A percentile compares a stretch with the other conserved stretches of the same genome.
phyloP scores from a whole-genome alignment of 2,797 vertebrate genomes.

The Nothura maculosa region DNA sequence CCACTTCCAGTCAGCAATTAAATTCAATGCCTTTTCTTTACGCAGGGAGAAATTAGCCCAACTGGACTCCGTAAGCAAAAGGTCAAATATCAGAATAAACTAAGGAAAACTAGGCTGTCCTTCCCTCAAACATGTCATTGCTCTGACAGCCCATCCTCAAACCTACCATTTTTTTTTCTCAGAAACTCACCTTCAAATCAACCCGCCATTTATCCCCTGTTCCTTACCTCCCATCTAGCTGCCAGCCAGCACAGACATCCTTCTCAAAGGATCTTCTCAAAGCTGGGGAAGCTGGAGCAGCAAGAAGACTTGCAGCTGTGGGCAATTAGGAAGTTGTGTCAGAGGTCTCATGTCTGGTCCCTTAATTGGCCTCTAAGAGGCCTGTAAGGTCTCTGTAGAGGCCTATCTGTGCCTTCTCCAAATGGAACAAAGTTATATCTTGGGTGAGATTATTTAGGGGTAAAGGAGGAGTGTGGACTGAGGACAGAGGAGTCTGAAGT shows the following conservation, averaged over 20 bases:
- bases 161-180: background rate
- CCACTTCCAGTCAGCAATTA: background rate
- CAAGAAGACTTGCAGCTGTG: background rate
- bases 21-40: constrained; percentile 13
- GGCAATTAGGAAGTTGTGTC: background rate
- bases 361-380: background rate
- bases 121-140: background rate
- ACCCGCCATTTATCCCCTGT: background rate
- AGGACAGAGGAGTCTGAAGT: background rate
- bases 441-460: background rate
- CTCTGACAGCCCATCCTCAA: background rate
- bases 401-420: constrained; percentile 5
- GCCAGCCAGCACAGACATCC: background rate
- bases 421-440: background rate
- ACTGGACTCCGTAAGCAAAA: constrained; percentile 19
- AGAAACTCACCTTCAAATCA: background rate
- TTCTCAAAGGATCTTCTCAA: background rate
- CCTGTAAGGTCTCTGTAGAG: no score
- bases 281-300: background rate
- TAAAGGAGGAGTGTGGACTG: background rate
- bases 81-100: constrained; percentile 53
- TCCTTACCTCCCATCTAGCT: background rate
- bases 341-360: background rate
- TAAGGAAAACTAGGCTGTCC: background rate
- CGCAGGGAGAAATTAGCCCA: background rate